A percentile compares a stretch with the other conserved stretches of the same genome.
Conservation (phyloP, 2,888 invertebrate species). For the Ypsolopha scabrella region DNA sequence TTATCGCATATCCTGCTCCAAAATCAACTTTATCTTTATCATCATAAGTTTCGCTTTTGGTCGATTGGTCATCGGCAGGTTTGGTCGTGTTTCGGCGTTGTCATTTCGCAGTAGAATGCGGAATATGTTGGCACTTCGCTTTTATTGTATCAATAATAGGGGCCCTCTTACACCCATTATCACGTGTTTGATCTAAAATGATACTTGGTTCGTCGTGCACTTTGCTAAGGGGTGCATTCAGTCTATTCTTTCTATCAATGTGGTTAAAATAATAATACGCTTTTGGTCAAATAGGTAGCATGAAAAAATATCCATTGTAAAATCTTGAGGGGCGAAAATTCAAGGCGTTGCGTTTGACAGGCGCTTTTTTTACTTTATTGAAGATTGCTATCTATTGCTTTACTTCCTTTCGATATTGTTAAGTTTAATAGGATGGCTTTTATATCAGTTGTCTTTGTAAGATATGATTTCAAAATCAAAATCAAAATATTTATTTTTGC, state of each 20-base stretch:
- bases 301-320: neutral
- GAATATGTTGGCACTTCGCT: constrained; percentile 70
- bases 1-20: constrained; percentile 12
- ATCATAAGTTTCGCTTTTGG: constrained; percentile 16
- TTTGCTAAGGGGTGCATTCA: constrained; percentile 25
- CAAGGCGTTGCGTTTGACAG: constrained; percentile 1
- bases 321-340: neutral
- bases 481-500: too few species aligned
- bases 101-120: constrained; percentile 58
- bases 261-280: neutral
- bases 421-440: too few species aligned
- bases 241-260: constrained; percentile 25
- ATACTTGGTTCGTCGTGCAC: constrained; percentile 50
- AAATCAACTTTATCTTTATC: constrained; percentile 15
- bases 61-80: constrained; percentile 14
- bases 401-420: neutral
- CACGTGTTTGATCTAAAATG: constrained; percentile 71
- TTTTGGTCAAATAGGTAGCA: constrained; percentile 1
- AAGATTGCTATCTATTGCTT: neutral
- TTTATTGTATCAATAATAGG: constrained; percentile 72
- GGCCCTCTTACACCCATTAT: constrained; percentile 68
- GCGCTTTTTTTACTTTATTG: neutral
- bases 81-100: constrained; percentile 30
- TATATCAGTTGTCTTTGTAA: too few species aligned
- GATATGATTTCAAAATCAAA: too few species aligned